Evolutionary conservation across 2,888 invertebrate genomes (phyloP), one percentile per base, ranked within the genome.

Genomic region (Lasioglossum marginatum): DNA sequence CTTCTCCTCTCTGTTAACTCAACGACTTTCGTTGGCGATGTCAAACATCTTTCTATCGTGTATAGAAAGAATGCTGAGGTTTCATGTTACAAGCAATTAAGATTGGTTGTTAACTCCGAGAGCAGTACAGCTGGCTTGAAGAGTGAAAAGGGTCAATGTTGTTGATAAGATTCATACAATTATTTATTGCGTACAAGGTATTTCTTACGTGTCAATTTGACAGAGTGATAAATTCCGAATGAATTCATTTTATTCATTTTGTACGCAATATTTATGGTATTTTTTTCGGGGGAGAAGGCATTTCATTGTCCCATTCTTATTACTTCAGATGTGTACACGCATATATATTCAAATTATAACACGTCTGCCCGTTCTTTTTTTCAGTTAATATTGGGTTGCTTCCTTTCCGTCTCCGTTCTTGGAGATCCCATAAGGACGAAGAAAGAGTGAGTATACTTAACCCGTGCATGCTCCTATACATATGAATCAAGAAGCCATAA

Each of bases 331-430:
- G 6, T 5, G 14, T 45, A 16, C 45, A 4, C 3, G 23, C 8
- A 10, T 14, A 31, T 4, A 5, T 5, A 14, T 19, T 34, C 31
- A 16, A 68, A 12, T n/a, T 10, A 14, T 70, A 70, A 70, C 14
- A 23, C 5, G 14, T n/a, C 40, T 68, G 6, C 19, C 16, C 34
- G 66, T 74, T 63, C 60, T 66, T 66, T 90, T 90, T 96, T 96
- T 84, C 95, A 97, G 97, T 95, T 97, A 93, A 95, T 96, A 94
- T 95, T 96, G 92, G 96, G 96, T 94, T 96, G 96, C 93, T 95
- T 96, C 88, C 95, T 96, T 90, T 95, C 96, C 90, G 96, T 95
- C 91, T 95, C 95, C 81, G 93, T 94, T 43, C 90, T 92, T 43
- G 93, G 92, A 81, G 94, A 94, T 70, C 94, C 95, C n/a, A 93